phyloP scores from a whole-genome alignment of 1,140 invertebrate genomes.

The Atta texana region DNA sequence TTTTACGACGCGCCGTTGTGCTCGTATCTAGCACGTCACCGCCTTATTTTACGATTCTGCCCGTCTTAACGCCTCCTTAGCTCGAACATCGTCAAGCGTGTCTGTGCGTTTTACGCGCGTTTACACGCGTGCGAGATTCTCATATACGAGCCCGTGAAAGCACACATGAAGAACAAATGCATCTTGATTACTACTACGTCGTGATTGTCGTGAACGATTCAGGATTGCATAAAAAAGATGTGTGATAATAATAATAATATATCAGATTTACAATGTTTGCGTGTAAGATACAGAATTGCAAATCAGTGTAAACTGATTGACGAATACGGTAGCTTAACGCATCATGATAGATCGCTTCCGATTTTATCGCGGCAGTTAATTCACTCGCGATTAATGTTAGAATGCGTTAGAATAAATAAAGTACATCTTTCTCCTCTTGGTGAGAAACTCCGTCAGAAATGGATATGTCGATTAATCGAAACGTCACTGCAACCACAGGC shows the following conservation, averaged over 20 bases:
- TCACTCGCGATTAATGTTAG: not conserved
- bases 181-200: not conserved
- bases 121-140: slow-evolving; percentile 29
- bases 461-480: slow-evolving; percentile 51
- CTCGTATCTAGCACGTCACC: slow-evolving; percentile 54
- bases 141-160: not conserved
- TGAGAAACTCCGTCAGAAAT: not conserved
- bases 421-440: not conserved
- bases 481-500: not conserved
- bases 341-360: slow-evolving; percentile 21
- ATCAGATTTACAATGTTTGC: not conserved
- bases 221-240: not conserved
- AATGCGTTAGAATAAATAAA: slow-evolving; percentile 21
- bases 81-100: slow-evolving; percentile 58
- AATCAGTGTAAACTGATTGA: not conserved
- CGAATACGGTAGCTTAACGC: not conserved
- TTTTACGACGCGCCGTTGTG: slow-evolving; percentile 58
- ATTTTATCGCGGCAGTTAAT: slow-evolving; percentile 45
- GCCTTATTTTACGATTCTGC: slow-evolving; percentile 76
- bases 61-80: slow-evolving; percentile 76
- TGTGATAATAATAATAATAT: not conserved
- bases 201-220: not conserved
- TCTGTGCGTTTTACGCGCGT: slow-evolving; percentile 54
- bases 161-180: slow-evolving; percentile 38
- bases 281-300: not conserved